Conservation (phyloP, 2,113 vertebrate genomes). For the Scalopus aquaticus region DNA sequence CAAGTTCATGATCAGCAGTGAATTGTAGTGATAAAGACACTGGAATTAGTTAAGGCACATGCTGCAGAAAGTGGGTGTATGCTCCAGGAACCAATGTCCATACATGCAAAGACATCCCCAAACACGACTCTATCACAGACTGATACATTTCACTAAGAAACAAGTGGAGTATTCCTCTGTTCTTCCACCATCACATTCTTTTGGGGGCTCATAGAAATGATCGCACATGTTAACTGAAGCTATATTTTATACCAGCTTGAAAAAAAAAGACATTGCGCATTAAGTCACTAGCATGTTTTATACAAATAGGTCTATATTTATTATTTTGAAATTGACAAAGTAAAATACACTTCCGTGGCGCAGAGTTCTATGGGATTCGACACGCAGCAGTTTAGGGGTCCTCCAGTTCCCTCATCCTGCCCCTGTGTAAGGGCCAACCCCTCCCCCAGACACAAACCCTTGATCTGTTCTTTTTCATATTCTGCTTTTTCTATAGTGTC, state of each 20-base stretch:
- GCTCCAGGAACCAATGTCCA: not conserved
- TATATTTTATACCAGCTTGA: not conserved
- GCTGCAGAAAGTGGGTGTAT: not conserved
- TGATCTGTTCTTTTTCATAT: not conserved
- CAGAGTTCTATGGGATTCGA: not conserved
- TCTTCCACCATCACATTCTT: not conserved
- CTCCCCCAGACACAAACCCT: not conserved
- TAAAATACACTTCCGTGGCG: not conserved
- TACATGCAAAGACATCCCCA: not conserved
- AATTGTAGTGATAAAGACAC: not conserved
- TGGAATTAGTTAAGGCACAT: not conserved
- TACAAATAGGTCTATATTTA: not conserved
- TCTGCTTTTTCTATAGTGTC: not conserved
- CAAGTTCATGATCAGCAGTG: not conserved
- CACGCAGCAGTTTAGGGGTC: not conserved
- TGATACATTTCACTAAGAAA: not conserved
- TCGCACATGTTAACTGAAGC: not conserved
- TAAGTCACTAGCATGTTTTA: not conserved
- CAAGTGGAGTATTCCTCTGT: not conserved
- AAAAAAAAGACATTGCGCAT: not conserved
- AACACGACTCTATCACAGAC: not conserved
- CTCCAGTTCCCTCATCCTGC: not conserved
- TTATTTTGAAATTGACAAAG: not conserved
- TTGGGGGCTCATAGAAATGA: not conserved
- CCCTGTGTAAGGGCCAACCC: not conserved